A percentile compares a stretch with the other conserved stretches of the same genome.
These are phyloP conservation scores for Sebastes goodei DNA, from an alignment of 2,797 vertebrate genomes.

Conservation along the genomic window DNA sequence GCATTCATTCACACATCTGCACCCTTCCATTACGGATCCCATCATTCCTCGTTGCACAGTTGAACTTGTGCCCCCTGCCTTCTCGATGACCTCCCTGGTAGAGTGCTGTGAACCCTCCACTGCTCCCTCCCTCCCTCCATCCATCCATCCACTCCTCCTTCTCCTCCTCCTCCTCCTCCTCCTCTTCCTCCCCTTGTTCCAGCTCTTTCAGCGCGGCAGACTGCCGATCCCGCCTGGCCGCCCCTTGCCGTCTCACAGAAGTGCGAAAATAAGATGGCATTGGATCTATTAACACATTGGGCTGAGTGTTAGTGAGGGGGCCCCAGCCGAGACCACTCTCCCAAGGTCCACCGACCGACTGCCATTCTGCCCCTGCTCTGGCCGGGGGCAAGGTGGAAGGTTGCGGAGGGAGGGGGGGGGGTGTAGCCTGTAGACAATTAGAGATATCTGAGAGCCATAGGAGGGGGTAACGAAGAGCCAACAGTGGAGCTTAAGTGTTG, in stretches of 20 bases:
- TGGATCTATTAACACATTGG: constrained; percentile 91
- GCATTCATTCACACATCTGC: constrained; percentile 15
- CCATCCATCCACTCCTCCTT: constrained; percentile 19
- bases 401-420: neutral
- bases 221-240: constrained; percentile 84
- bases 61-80: constrained; percentile 91
- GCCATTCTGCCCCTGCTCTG: constrained; percentile 69
- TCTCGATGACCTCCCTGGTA: constrained; percentile 81
- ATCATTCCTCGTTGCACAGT: constrained; percentile 35
- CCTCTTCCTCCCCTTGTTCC: constrained; percentile 7
- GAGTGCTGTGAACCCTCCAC: constrained; percentile 68
- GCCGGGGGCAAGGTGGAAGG: constrained; percentile 58
- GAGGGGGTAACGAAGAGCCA: constrained; percentile 18
- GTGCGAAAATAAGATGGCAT: constrained; percentile 93
- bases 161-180: constrained; percentile 33
- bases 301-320: constrained; percentile 84
- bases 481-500: neutral
- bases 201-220: constrained; percentile 66
- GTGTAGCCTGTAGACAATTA: constrained; percentile 69
- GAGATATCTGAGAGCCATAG: constrained; percentile 46
- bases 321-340: constrained; percentile 79
- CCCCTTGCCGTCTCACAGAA: constrained; percentile 84
- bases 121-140: constrained; percentile 71
- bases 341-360: constrained; percentile 70
- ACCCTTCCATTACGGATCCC: constrained; percentile 24